Base-by-base conservation (phyloP, 2,888 invertebrate genomes). In the Aphidoletes aphidimyza region DNA sequence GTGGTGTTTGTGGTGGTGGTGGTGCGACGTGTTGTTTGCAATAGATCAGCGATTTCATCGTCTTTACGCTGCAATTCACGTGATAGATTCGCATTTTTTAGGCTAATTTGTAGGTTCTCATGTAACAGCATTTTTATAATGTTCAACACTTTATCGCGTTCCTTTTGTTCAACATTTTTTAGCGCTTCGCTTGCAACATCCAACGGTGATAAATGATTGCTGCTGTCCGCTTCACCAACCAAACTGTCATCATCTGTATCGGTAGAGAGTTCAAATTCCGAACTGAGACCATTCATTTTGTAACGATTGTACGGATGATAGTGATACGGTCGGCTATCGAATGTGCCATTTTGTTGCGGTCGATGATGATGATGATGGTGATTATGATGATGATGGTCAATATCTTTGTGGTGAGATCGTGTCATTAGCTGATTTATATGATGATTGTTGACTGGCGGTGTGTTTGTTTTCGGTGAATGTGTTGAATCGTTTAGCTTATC, bases 201-300 rank as follows among this genome's bases (percentile, higher is more conserved):
- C 89, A 89, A 89, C 1, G 89, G 89, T 78, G 89, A 88, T 86
- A 89, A 86, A 87, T 89, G 88, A 86, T 90, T 89, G 85, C 90
- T 90, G 87, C 89, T 90, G 85, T 90, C 90, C 14, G 89, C 88
- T 86, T 90, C 90, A 1, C 90, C 90, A 69, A 88, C 88, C 36
- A 90, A 87, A 85, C 88, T 88, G 85, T 91, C 91, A 85, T 95
- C 93, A 87, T 95, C 93, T 8, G 95, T 95, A 88, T 95, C 95
- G 0, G 94, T 94, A 8, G 93, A 93, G 85, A 93, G 88, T 87
- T 94, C 93, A 86, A 93, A 93, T 88, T 95, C 95, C 26, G 93
- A 92, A 88, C 91, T 90, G 84, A 86, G 84, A 83, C 85, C 49
- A 84, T 83, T 83, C 83, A 83, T 45, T 83, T 83, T 83, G 9